Conservation (phyloP, 2,113 vertebrate genomes). For the Pelvicachromis taeniatus region DNA sequence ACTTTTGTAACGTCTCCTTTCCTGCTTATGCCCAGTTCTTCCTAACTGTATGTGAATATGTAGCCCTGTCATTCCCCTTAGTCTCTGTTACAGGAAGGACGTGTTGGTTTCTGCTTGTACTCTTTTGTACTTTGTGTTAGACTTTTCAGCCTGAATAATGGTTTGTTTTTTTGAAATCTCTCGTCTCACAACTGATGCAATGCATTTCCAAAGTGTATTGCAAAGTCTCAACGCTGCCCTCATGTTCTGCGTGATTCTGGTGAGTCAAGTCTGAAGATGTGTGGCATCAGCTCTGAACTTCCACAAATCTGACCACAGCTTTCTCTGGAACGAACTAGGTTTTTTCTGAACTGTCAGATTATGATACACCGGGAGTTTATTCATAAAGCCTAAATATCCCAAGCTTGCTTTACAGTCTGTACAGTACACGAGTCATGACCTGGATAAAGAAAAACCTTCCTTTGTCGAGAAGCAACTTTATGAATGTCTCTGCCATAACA, state of each 20-base stretch:
- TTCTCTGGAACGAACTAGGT: not conserved
- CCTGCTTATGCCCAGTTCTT: not conserved
- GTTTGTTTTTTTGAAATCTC: not conserved
- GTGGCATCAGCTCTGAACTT: not conserved
- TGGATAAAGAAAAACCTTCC: not conserved
- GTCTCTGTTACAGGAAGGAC: not conserved
- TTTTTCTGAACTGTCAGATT: not conserved
- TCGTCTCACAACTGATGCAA: not conserved
- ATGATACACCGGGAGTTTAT: not conserved
- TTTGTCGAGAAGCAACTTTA: not conserved
- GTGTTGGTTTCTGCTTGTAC: not conserved
- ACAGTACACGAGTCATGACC: not conserved
- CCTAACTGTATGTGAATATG: not conserved
- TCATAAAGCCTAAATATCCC: not conserved
- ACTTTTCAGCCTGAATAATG: not conserved
- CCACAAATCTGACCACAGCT: rapidly evolving
- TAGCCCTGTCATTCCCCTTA: not conserved
- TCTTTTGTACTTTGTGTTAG: not conserved
- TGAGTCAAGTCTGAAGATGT: not conserved
- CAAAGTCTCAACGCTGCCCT: not conserved
- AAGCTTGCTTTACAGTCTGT: not conserved
- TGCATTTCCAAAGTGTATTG: not conserved
- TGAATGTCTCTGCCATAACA: not conserved
- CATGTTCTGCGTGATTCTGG: not conserved
- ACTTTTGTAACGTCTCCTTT: not conserved